A percentile compares a stretch with the other conserved stretches of the same genome.
phyloP scores from a whole-genome alignment of 2,113 vertebrate genomes.

The Rhea pennata region DNA sequence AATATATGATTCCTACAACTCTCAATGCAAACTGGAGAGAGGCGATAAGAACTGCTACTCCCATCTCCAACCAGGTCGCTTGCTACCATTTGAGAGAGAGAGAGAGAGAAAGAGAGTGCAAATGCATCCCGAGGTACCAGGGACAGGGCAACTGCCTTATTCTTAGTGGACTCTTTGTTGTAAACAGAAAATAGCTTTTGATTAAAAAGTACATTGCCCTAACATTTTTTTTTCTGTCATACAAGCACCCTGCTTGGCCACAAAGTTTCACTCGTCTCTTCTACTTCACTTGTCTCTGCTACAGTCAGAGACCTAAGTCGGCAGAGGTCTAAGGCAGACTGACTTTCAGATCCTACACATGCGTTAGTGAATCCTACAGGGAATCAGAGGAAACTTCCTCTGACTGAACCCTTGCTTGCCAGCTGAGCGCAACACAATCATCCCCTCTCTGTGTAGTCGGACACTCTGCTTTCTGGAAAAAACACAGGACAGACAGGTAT shows the following conservation, averaged over 20 bases:
- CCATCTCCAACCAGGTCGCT: neutral
- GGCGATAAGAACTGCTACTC: neutral
- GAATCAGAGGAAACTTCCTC: neutral
- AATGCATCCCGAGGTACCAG: neutral
- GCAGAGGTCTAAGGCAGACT: neutral
- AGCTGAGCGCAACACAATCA: rapidly evolving
- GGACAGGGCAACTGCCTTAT: neutral
- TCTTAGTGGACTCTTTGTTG: neutral
- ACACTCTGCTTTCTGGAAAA: neutral
- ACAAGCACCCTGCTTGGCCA: neutral
- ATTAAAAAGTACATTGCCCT: neutral
- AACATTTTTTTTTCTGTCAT: neutral
- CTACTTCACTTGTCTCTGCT: neutral
- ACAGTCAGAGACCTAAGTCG: neutral
- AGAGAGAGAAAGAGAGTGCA: neutral
- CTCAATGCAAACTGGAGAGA: neutral
- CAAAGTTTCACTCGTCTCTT: neutral
- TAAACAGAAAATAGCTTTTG: neutral
- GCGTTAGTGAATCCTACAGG: neutral
- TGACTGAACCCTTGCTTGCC: neutral
- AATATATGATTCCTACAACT: conserved; percentile 40
- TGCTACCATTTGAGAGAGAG: neutral
- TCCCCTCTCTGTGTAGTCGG: neutral
- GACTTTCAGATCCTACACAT: neutral
- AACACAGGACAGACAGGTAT: neutral